Evolutionary conservation across 92 coral and sea anemone species (phyloP), one percentile per base, ranked within the genome.

Genomic region (Epizoanthus ramosus): DNA sequence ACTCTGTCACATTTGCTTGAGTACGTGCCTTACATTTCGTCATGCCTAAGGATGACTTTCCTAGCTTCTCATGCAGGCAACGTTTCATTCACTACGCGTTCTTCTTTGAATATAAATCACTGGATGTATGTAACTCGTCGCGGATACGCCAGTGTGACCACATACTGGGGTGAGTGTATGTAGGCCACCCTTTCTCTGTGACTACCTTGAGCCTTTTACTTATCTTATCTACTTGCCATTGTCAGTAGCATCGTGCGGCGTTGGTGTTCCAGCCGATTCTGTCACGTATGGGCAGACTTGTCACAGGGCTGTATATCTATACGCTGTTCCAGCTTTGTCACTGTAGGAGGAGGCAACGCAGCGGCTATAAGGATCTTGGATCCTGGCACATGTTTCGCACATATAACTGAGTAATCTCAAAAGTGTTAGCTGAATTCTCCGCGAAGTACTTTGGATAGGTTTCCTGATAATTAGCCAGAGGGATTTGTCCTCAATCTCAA

Each of bases 91-190:
- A 88, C 81, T 18, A 84, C 54, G 17, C 63, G 57, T 53, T 85
- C 84, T 24, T 74, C 87, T 71, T 63, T 50, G 57, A 89, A 80
- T 43, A 85, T 39, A 89, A 33, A 22, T 83, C 83, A 22, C 85
- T 79, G 3, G 39, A 54, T 9, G 22, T 47, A 45, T 68, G 65
- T 14, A 88, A 69, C 54, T 81, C 61, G 31, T 73, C 87, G 1
- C 16, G 17, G 22, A 45, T 16, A 18, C 18, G 15, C 83, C 68
- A 87, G 19, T 71, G 82, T 50, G 41, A 80, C 61, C 63, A 56
- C 35, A 63, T 80, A 6, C 79, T 64, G 35, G 83, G 84, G 24
- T 13, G 45, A 16, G 18, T 66, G 66, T 75, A 68, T 0, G 73
- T 19, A 61, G 87, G 83, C 74, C 83, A 84, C 4, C 75, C 83